Percentiles rank a stretch among this genome's conserved stretches.
Conservation (phyloP, 2,888 invertebrate genomes). For the Epistrophe grossulariae region DNA sequence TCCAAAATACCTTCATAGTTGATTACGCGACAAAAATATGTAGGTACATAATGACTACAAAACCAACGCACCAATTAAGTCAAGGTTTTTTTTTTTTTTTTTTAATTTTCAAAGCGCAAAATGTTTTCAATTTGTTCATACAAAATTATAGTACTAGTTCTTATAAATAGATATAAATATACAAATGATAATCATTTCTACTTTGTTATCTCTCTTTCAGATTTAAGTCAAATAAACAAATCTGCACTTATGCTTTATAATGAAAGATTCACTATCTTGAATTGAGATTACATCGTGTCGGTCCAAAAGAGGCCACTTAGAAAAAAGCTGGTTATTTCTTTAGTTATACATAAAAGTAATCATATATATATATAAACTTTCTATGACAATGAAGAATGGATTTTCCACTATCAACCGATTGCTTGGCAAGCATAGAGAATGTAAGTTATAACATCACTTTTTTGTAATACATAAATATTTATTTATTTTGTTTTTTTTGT, state of each 20-base stretch:
- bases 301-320: constrained; percentile 17
- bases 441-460: constrained; percentile 78
- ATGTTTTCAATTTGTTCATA: not conserved
- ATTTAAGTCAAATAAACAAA: constrained; percentile 16
- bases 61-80: not conserved
- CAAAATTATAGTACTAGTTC: not conserved
- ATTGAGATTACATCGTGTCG: not conserved
- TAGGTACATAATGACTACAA: too few species aligned
- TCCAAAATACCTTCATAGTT: too few species aligned
- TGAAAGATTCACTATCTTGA: constrained; percentile 34
- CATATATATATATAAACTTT: constrained; percentile 9
- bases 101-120: not conserved
- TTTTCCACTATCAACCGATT: constrained; percentile 84
- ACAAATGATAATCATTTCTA: not conserved
- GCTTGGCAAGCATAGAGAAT: constrained; percentile 83
- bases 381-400: constrained; percentile 82
- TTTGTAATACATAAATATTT: not conserved
- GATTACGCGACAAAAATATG: too few species aligned
- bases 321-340: not conserved
- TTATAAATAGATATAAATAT: not conserved
- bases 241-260: constrained; percentile 19
- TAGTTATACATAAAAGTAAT: not conserved
- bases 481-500: not conserved
- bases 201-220: constrained; percentile 20
- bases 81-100: not conserved